Evolutionary conservation across 2,113 vertebrate genomes (phyloP), one percentile per base, ranked within the genome.

Genomic region (Axis porcinus): DNA sequence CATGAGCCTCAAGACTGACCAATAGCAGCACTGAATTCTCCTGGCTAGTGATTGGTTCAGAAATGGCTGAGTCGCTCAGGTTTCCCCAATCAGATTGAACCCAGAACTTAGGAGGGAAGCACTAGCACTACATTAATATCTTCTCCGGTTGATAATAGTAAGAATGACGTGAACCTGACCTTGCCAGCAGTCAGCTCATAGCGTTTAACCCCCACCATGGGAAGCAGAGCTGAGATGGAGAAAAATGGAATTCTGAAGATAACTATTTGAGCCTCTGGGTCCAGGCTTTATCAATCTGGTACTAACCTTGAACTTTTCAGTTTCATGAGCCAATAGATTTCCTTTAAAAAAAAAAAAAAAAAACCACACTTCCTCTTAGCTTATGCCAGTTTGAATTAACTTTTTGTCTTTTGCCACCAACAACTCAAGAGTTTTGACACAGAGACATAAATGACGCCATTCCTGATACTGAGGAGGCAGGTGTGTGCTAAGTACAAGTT

Each of bases 41-140:
- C 14, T 50, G 3, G 23, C 13, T 52, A 60, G 28, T 67, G 91
- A 88, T 28, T 86, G n/a, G 52, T 57, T 94, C 47, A 92, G n/a
- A 47, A 83, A 55, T 10, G n/a, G 33, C n/a, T 0, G 28, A 67
- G 67, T 55, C 76, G 25, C 25, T 84, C 27, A 6, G n/a, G 23
- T 54, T 86, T 47, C 25, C 93, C 87, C 90, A 96, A 74, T 94
- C n/a, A 60, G 87, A 83, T 86, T 36, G 78, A 95, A 89, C 13
- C n/a, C 23, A 36, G 50, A 27, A 67, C 6, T 57, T 28, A 57
- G 62, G 30, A 19, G 50, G 43, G 54, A 84, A 47, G 17, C 45
- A 0, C 9, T 33, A 5, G 45, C n/a, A 52, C 86, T 47, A n/a
- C 52, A 2, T 7, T 28, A 43, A 2, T 83, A 43, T 67, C 54